Conservation (phyloP, 2,113 vertebrate species). For the Apaloderma vittatum region DNA sequence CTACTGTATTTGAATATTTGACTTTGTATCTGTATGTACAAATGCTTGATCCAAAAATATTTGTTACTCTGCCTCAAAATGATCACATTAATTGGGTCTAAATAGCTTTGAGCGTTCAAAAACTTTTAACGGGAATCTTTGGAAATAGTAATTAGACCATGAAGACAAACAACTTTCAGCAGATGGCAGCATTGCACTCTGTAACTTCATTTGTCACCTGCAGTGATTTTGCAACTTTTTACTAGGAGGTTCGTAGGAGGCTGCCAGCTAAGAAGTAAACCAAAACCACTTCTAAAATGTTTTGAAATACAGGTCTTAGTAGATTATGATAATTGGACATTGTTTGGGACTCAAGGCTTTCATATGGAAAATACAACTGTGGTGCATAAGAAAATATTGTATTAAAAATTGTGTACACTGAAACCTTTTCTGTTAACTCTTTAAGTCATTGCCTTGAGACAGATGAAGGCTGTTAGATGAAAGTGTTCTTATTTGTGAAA, state of each 20-base stretch:
- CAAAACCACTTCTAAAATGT: constrained; percentile 42
- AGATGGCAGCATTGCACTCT: constrained; percentile 74
- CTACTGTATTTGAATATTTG: neutral
- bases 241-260: neutral
- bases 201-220: neutral
- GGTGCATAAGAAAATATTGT: neutral
- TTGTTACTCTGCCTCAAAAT: neutral
- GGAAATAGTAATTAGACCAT: neutral
- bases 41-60: neutral
- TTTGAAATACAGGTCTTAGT: constrained; percentile 37
- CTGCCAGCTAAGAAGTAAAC: neutral
- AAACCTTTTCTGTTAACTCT: neutral
- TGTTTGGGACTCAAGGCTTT: constrained; percentile 31
- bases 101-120: neutral
- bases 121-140: neutral
- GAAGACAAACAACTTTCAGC: neutral
- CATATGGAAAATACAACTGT: neutral
- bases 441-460: neutral
- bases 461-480: neutral
- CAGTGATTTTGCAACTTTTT: neutral
- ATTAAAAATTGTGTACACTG: neutral
- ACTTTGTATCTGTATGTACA: neutral
- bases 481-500: neutral
- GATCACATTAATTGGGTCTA: neutral
- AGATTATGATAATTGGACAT: constrained; percentile 35